These are phyloP conservation scores for Nothura maculosa DNA, from an alignment of 2,797 vertebrate genomes.

Conservation along the genomic window DNA sequence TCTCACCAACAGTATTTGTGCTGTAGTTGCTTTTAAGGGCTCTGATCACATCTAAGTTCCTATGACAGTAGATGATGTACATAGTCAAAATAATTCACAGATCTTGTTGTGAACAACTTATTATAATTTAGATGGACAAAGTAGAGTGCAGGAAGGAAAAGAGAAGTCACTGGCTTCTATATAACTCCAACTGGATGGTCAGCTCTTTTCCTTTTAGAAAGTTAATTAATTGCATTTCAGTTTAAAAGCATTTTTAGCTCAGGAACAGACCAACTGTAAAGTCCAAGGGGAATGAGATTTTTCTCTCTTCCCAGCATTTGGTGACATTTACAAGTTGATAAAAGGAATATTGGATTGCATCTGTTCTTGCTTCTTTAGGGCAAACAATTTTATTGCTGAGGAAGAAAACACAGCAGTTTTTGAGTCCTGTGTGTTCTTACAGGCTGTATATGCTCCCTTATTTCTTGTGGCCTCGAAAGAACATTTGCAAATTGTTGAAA, in stretches of 20 bases:
- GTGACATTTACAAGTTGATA: constrained; percentile 31
- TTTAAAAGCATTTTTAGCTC: constrained; percentile 18
- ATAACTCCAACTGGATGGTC: background rate
- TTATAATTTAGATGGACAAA: background rate
- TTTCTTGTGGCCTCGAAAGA: background rate
- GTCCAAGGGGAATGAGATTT: background rate
- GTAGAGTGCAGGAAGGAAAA: background rate
- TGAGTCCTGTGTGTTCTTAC: background rate
- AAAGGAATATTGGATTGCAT: constrained; percentile 22
- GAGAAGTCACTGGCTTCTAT: background rate
- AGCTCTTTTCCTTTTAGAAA: background rate
- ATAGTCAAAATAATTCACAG: background rate
- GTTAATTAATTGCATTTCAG: background rate
- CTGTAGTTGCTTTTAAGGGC: background rate
- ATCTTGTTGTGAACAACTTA: background rate
- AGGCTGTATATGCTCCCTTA: background rate
- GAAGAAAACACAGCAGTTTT: constrained; percentile 1
- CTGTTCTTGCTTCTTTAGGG: constrained; percentile 6
- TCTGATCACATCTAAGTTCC: background rate
- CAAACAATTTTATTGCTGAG: constrained; percentile 14
- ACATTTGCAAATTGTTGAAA: background rate
- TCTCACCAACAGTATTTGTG: background rate
- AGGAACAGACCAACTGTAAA: background rate
- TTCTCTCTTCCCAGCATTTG: background rate
- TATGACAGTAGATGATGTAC: background rate